Conservation (phyloP, 2,113 vertebrate genomes). For the Piaya cayana region DNA sequence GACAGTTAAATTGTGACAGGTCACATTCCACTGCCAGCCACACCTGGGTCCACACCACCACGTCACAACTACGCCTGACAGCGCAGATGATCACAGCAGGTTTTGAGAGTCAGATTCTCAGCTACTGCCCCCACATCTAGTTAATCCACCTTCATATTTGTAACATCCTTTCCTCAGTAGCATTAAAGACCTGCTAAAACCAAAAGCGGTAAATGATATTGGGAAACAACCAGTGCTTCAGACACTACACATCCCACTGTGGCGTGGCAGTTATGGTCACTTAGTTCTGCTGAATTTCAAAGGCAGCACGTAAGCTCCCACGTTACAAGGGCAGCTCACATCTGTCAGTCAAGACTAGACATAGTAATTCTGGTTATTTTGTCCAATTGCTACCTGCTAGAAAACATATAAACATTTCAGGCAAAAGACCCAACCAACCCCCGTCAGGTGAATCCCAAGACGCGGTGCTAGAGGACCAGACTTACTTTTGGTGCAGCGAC, state of each 20-base stretch:
- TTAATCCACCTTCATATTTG: background rate
- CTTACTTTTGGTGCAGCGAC: slow-evolving; percentile 33
- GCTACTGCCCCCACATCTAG: background rate
- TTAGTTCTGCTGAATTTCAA: background rate
- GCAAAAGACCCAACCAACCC: background rate
- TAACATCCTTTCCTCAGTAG: background rate
- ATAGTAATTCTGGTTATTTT: background rate
- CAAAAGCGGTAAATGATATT: background rate
- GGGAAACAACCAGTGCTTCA: background rate
- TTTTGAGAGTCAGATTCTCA: background rate
- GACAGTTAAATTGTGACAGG: background rate
- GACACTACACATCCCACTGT: fast-evolving
- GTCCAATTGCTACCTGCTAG: background rate
- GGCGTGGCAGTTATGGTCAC: background rate
- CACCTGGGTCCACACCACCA: background rate
- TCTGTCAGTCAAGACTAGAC: background rate
- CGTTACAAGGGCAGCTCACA: background rate
- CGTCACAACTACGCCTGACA: background rate
- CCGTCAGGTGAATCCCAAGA: background rate
- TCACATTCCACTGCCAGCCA: background rate
- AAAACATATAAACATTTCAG: background rate
- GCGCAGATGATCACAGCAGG: background rate
- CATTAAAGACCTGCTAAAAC: background rate
- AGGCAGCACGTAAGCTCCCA: fast-evolving
- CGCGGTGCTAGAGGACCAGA: background rate